Evolutionary conservation across 2,888 invertebrate genomes (phyloP).

Genomic region (Smittia sp.): DNA sequence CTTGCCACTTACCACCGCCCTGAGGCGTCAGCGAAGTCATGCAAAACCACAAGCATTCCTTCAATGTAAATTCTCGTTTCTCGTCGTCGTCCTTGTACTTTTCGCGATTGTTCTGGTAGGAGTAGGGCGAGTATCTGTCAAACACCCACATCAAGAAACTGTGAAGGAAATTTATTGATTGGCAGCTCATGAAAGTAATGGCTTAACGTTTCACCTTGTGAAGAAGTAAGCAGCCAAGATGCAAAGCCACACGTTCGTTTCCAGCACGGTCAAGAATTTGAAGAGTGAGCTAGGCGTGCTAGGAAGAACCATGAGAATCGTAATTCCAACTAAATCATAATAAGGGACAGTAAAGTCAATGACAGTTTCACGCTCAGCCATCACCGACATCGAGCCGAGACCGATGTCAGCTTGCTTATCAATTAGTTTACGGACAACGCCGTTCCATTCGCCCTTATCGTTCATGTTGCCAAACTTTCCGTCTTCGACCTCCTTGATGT

Average conservation of each 20-base stretch:
- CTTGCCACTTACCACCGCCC: slow-evolving; percentile 78
- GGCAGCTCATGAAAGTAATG: no score
- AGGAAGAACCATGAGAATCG: slow-evolving; percentile 91
- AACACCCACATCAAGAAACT: slow-evolving; percentile 94
- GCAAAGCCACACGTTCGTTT: slow-evolving; percentile 95
- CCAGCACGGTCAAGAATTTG: slow-evolving; percentile 93
- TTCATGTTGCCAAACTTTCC: slow-evolving; percentile 86
- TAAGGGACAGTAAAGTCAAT: slow-evolving; percentile 98
- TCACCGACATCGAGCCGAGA: slow-evolving; percentile 89
- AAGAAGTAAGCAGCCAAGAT: slow-evolving; percentile 93
- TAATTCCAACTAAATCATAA: slow-evolving; percentile 95
- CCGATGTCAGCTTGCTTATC: slow-evolving; percentile 90
- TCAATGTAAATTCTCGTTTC: slow-evolving; percentile 89
- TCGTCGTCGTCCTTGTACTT: slow-evolving; percentile 92
- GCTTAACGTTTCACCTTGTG: slow-evolving; percentile 63
- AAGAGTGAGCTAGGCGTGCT: slow-evolving; percentile 88
- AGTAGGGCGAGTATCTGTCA: slow-evolving; percentile 96
- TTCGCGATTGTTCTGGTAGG: slow-evolving; percentile 90
- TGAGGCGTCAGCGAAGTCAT: slow-evolving; percentile 96
- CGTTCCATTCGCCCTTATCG: slow-evolving; percentile 80
- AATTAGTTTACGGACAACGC: slow-evolving; percentile 75
- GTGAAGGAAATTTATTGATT: no score
- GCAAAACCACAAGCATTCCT: slow-evolving; percentile 98
- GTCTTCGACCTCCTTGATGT: slow-evolving; percentile 76
- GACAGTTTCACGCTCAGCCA: slow-evolving; percentile 95